Evolutionary conservation across 2,888 invertebrate species (phyloP).

Genomic region (Celastrina argiolus): DNA sequence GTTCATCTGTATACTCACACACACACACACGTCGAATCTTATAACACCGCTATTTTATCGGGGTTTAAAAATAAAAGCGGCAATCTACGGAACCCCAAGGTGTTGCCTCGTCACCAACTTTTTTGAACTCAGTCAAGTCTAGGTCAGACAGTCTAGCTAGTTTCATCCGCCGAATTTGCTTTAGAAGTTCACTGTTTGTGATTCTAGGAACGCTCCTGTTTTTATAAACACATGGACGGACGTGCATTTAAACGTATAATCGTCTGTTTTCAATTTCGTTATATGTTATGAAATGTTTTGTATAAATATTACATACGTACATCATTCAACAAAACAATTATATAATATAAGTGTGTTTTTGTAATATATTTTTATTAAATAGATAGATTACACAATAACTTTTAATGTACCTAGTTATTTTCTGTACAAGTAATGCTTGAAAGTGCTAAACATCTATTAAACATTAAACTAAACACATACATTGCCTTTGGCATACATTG

Average conservation of each 20-base stretch:
- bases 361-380: no score
- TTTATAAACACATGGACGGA: constrained; percentile 44
- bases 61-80: not conserved
- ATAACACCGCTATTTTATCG: no score
- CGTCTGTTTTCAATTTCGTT: not conserved
- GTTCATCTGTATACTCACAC: no score
- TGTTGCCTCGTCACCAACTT: not conserved
- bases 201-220: constrained; percentile 59
- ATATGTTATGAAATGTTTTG: not conserved
- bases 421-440: no score
- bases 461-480: no score
- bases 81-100: not conserved
- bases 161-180: constrained; percentile 39
- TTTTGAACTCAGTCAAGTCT: not conserved
- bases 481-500: no score
- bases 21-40: not conserved
- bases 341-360: no score
- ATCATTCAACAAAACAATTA: no score
- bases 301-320: not conserved
- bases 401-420: no score
- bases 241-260: constrained; percentile 61
- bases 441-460: no score
- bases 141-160: constrained; percentile 26
- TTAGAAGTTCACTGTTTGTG: constrained; percentile 57
- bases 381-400: no score